Percentiles rank a stretch among this genome's conserved stretches.
These are phyloP conservation scores for Rhodinocichla rosea DNA, from an alignment of 2,113 vertebrate species.

Conservation along the genomic window DNA sequence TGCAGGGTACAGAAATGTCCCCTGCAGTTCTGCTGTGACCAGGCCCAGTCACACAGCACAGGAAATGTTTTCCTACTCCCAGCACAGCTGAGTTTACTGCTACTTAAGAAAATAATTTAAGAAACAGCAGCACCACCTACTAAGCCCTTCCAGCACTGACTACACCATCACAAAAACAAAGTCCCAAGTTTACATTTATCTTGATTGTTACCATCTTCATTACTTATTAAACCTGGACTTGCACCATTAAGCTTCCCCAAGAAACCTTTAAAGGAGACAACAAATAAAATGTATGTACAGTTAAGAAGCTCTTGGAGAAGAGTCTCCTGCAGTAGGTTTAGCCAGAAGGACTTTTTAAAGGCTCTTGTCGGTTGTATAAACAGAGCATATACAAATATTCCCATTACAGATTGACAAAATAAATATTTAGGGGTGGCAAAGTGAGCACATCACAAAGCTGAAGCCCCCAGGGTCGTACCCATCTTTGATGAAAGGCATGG, in stretches of 20 bases:
- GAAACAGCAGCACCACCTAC: slow-evolving; percentile 28
- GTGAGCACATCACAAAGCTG: background rate
- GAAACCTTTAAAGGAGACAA: slow-evolving; percentile 39
- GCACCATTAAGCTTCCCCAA: slow-evolving; percentile 49
- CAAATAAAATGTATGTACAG: background rate
- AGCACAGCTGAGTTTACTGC: background rate
- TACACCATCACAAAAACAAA: background rate
- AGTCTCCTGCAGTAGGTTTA: background rate
- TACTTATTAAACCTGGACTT: slow-evolving; percentile 63
- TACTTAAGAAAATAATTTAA: background rate
- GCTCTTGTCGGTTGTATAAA: background rate
- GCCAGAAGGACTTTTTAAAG: background rate
- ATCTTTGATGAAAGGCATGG: slow-evolving; percentile 94
- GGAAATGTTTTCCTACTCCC: background rate
- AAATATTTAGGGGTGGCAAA: background rate
- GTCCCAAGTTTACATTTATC: slow-evolving; percentile 38
- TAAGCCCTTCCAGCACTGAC: background rate
- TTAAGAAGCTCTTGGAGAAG: slow-evolving; percentile 8
- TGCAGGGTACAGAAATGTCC: background rate
- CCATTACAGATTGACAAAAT: background rate
- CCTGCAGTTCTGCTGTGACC: background rate
- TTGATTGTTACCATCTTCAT: slow-evolving; percentile 42
- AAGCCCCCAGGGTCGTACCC: slow-evolving; percentile 70
- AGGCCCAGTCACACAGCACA: background rate
- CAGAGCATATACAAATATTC: background rate